Evolutionary conservation across 2,113 vertebrate species (phyloP), one percentile per base, ranked within the genome.

Genomic region (Chaetorhynchus papuensis): DNA sequence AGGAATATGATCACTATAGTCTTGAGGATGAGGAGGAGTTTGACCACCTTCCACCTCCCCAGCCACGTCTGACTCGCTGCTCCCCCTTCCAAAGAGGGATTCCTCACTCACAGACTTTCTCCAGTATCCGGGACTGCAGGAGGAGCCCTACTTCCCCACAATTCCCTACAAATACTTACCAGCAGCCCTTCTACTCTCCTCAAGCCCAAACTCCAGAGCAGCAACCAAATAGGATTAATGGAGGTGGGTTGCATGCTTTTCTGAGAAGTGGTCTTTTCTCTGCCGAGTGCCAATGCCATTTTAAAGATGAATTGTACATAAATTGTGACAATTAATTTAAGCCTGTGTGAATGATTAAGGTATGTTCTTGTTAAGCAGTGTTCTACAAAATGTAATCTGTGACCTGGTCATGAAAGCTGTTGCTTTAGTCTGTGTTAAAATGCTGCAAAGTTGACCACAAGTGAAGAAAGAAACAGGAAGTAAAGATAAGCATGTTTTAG

Each of bases 61-160:
- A 99, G 97, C 99, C 99, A 4, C 98, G 98, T 31, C 98, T 99
- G 97, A 98, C 98, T 89, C 96, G 98, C 94, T 96, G 98, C 96
- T 94, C 99, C 91, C 98, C 98, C 27, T 99, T 99, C 97, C 99
- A 99, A 96, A 98, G 99, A 95, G 98, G 98, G 53, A 98, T 99
- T 95, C 97, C 99, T 78, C 99, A 99, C 92, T 99, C 99, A 66
- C 99, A 99, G 97, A 99, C 99, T 97, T 99, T 99, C 96, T 99
- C 99, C 93, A 99, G 98, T 97, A 98, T 99, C 84, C 98, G 99
- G 94, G 99, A 99, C 79, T 99, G 99, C 94, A 98, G 98, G 81
- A 98, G 98, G 96, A 99, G 98, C 96, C 98, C 99, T 17, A 97
- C 98, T 71, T 98, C 99, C 64, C 98, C 98, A 31, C 99, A 98